phyloP scores from a whole-genome alignment of 2,888 invertebrate species.

The Girardia tigrina region DNA sequence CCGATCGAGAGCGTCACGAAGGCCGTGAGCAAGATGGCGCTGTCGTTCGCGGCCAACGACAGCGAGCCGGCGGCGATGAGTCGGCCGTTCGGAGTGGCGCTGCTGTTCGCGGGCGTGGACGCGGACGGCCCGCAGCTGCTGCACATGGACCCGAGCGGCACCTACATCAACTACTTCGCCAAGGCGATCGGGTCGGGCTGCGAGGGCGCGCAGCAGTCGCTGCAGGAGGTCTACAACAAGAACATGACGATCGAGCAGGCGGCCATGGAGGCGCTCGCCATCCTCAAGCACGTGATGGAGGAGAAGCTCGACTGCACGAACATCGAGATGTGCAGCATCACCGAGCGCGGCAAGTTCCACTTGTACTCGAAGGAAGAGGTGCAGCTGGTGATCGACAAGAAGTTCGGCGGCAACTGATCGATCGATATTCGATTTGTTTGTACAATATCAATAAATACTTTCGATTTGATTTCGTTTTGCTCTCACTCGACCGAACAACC shows the following conservation, averaged over 20 bases:
- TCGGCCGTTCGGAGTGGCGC: constrained; percentile 93
- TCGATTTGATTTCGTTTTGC: too few species aligned
- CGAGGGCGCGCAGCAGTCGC: constrained; percentile 92
- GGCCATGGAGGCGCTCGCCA: constrained; percentile 72
- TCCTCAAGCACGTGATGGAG: constrained; percentile 98
- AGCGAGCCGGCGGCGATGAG: constrained; percentile 69
- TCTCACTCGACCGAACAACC: too few species aligned
- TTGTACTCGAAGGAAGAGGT: constrained; percentile 79
- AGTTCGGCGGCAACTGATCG: too few species aligned
- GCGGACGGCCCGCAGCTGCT: constrained; percentile 81
- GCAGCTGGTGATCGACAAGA: constrained; percentile 52
- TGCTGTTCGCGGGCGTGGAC: constrained; percentile 81
- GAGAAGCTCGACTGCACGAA: constrained; percentile 90
- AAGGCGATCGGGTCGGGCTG: constrained; percentile 98
- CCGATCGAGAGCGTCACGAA: constrained; percentile 91
- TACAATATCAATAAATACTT: too few species aligned
- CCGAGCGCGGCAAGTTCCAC: constrained; percentile 66
- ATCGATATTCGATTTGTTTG: too few species aligned
- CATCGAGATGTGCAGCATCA: constrained; percentile 86
- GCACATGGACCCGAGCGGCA: constrained; percentile 98
- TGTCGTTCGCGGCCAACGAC: constrained; percentile 96
- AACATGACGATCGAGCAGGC: constrained; percentile 86
- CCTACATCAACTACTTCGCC: constrained; percentile 90
- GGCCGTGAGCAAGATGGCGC: constrained; percentile 93
- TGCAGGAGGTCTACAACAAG: constrained; percentile 60